These are phyloP conservation scores for Cosmia trapezina DNA, from an alignment of 2,888 invertebrate species.

Conservation along the genomic window DNA sequence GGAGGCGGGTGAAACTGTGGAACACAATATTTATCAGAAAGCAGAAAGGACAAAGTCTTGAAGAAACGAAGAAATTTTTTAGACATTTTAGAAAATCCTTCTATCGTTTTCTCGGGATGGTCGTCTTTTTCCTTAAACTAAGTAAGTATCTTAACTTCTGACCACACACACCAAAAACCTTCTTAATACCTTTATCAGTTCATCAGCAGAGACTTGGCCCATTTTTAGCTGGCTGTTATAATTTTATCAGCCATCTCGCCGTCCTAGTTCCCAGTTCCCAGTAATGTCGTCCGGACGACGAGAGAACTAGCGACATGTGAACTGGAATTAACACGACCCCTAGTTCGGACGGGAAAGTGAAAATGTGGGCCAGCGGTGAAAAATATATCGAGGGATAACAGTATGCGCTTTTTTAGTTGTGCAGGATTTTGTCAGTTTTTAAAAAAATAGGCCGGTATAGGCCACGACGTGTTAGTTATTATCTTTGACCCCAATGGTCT, in stretches of 20 bases:
- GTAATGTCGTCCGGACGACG: slow-evolving; percentile 47
- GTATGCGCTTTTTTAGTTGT: slow-evolving; percentile 9
- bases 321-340: slow-evolving; percentile 67
- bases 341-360: slow-evolving; percentile 37
- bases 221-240: slow-evolving; percentile 29
- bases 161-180: slow-evolving; percentile 8
- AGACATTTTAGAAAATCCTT: background rate
- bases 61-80: background rate
- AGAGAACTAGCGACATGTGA: slow-evolving; percentile 58
- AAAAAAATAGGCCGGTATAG: too few species aligned
- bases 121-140: background rate
- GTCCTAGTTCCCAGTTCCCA: slow-evolving; percentile 50
- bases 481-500: background rate
- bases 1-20: too few species aligned
- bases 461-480: background rate
- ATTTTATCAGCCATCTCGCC: slow-evolving; percentile 47
- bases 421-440: background rate
- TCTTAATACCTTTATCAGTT: slow-evolving; percentile 41
- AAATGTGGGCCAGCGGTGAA: slow-evolving; percentile 50
- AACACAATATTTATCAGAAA: too few species aligned
- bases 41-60: too few species aligned
- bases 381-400: slow-evolving; percentile 24
- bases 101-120: background rate
- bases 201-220: slow-evolving; percentile 35
- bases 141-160: background rate